A percentile compares a stretch with the other conserved stretches of the same genome.
Conservation (phyloP, 2,888 invertebrate species). For the Volucella inflata region DNA sequence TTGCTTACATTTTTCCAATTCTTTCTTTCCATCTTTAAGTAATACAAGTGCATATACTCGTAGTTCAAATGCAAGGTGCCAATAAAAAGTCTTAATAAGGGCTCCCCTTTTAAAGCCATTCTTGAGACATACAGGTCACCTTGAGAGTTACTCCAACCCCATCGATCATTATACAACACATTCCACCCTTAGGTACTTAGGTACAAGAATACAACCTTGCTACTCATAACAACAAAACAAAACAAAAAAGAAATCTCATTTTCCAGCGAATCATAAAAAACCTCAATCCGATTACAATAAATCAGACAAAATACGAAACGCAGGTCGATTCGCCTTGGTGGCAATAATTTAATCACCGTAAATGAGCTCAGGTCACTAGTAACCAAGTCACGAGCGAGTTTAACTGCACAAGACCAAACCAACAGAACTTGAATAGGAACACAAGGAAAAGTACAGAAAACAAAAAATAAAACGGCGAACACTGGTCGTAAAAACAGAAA, state of each 20-base stretch:
- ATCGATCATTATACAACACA: no score
- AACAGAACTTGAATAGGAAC: background rate
- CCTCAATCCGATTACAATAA: slow-evolving; percentile 42
- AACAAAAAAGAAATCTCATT: background rate
- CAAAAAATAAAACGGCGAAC: slow-evolving; percentile 20
- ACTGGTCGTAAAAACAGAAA: slow-evolving; percentile 27
- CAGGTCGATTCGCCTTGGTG: background rate
- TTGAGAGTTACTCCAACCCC: no score
- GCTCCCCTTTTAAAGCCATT: no score
- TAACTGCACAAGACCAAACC: slow-evolving; percentile 6
- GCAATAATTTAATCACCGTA: slow-evolving; percentile 37
- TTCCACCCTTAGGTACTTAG: no score
- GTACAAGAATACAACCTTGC: background rate
- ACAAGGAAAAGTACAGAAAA: background rate
- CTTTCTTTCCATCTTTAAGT: no score
- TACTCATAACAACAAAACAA: slow-evolving; percentile 1
- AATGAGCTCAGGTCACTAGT: slow-evolving; percentile 51
- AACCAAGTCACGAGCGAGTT: slow-evolving; percentile 50
- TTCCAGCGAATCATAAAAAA: slow-evolving; percentile 41
- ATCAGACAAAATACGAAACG: slow-evolving; percentile 8
- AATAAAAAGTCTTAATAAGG: no score
- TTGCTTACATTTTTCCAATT: no score
- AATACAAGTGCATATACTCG: no score
- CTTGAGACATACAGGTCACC: no score
- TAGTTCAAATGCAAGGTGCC: no score